Evolutionary conservation across 2,113 vertebrate species (phyloP), one percentile per base, ranked within the genome.

Genomic region (Otis tarda): DNA sequence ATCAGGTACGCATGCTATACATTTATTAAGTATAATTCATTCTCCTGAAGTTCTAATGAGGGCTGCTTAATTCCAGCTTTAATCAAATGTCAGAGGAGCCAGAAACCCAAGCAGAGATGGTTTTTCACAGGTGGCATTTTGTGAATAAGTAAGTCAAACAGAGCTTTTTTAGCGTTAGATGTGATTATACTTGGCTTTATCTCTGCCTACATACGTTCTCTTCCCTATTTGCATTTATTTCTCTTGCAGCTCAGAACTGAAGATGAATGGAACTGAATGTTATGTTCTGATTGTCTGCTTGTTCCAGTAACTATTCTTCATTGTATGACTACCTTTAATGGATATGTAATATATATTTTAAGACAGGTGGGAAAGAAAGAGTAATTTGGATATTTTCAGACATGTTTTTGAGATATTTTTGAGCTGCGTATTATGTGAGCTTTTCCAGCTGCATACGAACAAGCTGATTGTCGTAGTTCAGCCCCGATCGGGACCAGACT

Each of bases 71-170:
- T 96, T 97, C 83, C 75, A 63, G 47, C 84, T 96, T 97, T 97
- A 97, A 97, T 97, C 93, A 97, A 94, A 97, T 95, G 86, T 94
- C 94, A 95, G 89, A 96, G 47, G 60, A 95, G 35, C 37, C 89
- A 95, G 59, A 92, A 96, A 95, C 61, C 83, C 67, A 94, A 95
- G 87, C 75, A 97, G 74, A 89, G 43, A 53, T 61, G 81, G 87
- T 88, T 94, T 92, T 95, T 95, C 87, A 75, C 80, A 87, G 83
- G 82, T 98, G 79, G 56, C 59, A 89, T 94, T 94, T 96, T 83
- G 39, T 89, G 76, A 91, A 61, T 90, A 90, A 89, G 52, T 90
- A 90, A 89, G 52, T 95, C 75, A 95, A 78, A 86, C 10, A 68
- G 67, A 77, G 39, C 10, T 86, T 94, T 94, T 90, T 89, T 68